These are phyloP conservation scores for Urosaurus nigricauda DNA, from an alignment of 2,797 vertebrate genomes.

Conservation along the genomic window DNA sequence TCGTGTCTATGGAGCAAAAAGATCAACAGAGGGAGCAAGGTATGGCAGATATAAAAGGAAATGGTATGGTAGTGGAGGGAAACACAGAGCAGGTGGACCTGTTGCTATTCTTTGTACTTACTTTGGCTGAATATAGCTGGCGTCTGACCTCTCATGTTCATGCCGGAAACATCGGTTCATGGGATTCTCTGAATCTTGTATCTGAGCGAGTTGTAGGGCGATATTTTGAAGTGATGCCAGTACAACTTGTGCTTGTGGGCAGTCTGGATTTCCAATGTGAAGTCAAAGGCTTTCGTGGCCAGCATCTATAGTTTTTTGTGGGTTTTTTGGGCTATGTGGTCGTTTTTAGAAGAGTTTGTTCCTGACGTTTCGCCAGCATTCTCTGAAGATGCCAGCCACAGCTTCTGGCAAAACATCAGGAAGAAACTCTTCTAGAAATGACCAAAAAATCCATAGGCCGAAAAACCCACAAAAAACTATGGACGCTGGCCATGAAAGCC, in stretches of 20 bases:
- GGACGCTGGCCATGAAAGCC: no score
- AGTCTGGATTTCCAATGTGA: background rate
- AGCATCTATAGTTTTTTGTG: no score
- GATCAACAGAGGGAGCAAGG: slow-evolving; percentile 98
- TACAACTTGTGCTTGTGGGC: background rate
- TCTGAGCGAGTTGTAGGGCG: background rate
- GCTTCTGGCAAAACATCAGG: no score
- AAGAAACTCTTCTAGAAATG: no score
- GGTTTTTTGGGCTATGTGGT: no score
- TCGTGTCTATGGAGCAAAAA: slow-evolving; percentile 99
- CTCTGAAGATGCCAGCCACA: no score
- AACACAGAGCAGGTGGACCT: background rate
- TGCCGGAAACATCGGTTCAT: background rate
- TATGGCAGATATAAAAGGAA: slow-evolving; percentile 60
- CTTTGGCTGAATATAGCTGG: background rate
- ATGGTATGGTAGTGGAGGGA: background rate
- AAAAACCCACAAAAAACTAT: background rate
- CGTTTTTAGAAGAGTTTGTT: no score
- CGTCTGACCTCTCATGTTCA: background rate
- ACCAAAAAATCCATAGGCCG: no score
- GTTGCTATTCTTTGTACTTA: background rate
- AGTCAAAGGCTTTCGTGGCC: no score
- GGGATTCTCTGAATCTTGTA: background rate
- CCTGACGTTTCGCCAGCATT: no score
- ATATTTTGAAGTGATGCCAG: background rate